Base-by-base conservation (phyloP, 2,113 vertebrate species). In the Caranx ignobilis region DNA sequence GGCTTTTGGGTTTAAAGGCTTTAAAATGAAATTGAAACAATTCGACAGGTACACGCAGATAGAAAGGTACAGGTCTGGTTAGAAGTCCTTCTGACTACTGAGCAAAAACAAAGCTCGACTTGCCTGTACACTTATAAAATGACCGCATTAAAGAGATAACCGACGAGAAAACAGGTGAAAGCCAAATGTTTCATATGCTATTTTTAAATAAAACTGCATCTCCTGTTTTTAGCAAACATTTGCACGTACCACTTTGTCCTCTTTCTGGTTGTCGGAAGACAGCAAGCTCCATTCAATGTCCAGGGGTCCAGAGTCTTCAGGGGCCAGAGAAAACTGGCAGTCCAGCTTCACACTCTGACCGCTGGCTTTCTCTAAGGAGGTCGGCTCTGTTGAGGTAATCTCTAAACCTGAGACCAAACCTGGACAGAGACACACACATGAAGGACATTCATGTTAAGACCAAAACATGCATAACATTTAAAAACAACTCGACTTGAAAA, bases 231-330 rank as follows among this genome's bases (percentile, higher is more conserved):
- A 5, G 18, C 6, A 16, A 50, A 45, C 41, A 57, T 73, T 12
- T 5, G 34, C 45, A 93, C 92, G 0, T 86, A 96, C 95, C 94
- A 95, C 92, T 94, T 92, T 86, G 75, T 96, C 95, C 12, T 93
- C 92, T 12, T 89, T 91, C 88, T 94, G 95, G 90, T 93, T 95
- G 93, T 96, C 95, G 0, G 94, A 88, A 0, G 95, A 79, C 62
- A 94, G 48, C 54, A 95, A 83, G 80, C 87, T 96, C 95, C 95
- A 96, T 77, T 96, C 95, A 11, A 96, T 95, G 74, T 96, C 95
- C 75, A 96, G 90, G 0, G 95, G 95, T 39, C 95, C 95, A 6
- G 87, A 77, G 59, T 96, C 95, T n/a, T 63, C 82, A 1, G 92
- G 0, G 37, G 50, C 87, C 71, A 95, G 79, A 21, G 48, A 61